These are phyloP conservation scores for Corvus hawaiiensis DNA, from an alignment of 2,113 vertebrate species.

Conservation along the genomic window DNA sequence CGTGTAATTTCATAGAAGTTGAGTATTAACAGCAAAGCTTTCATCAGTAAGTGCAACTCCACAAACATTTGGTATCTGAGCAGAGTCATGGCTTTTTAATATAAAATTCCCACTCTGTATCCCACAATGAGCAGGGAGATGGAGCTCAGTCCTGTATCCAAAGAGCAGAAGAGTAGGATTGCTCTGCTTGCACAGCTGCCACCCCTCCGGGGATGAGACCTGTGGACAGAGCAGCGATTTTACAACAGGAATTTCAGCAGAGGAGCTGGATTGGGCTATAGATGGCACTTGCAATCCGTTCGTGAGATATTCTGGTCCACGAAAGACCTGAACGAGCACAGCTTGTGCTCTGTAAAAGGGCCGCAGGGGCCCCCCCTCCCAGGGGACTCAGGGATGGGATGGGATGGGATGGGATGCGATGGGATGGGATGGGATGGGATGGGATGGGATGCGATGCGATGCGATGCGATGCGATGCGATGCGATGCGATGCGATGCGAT, in stretches of 20 bases:
- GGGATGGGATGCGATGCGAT: neutral
- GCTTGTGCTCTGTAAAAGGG: neutral
- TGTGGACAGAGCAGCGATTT: neutral
- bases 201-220: neutral
- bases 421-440: neutral
- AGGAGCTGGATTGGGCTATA: neutral
- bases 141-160: neutral
- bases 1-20: neutral
- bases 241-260: neutral
- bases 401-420: neutral
- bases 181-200: neutral
- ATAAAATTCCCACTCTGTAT: neutral
- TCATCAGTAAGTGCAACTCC: neutral
- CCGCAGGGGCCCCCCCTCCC: too few relatives aligned
- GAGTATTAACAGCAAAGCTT: neutral
- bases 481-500: too few relatives aligned
- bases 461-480: too few relatives aligned
- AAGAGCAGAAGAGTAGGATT: neutral
- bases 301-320: neutral
- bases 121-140: neutral
- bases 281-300: fast-evolving
- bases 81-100: neutral
- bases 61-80: neutral
- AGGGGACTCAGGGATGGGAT: neutral
- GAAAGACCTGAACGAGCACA: neutral